Conservation (phyloP, 2,888 invertebrate genomes). For the Ornithoptera priamus region DNA sequence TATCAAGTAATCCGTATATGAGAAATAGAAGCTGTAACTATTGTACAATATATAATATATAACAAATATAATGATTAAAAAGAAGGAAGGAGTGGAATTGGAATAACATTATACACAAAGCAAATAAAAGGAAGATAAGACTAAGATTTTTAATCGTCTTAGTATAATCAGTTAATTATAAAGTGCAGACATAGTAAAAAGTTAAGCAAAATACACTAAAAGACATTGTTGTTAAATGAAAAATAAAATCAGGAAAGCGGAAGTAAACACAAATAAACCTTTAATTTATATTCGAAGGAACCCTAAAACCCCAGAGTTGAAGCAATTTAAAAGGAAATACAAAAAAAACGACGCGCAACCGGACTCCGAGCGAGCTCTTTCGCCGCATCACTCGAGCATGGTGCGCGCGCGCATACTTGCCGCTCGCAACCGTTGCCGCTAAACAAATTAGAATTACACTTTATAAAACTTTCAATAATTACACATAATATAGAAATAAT, state of each 20-base stretch:
- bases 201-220: too few relatives aligned
- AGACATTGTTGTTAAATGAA: not conserved
- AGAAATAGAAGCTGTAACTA: too few relatives aligned
- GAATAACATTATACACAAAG: too few relatives aligned
- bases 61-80: too few relatives aligned
- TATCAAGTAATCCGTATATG: too few relatives aligned
- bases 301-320: not conserved
- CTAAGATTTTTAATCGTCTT: too few relatives aligned
- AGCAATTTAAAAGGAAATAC: constrained; percentile 9
- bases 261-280: not conserved
- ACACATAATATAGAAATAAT: not conserved
- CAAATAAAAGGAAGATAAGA: too few relatives aligned
- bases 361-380: not conserved
- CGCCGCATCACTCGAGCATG: constrained; percentile 14
- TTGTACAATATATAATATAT: too few relatives aligned
- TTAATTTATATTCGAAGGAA: not conserved
- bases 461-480: not conserved
- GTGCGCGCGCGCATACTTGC: constrained; percentile 10
- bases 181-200: too few relatives aligned
- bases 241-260: not conserved
- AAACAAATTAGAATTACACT: not conserved
- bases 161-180: too few relatives aligned
- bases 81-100: too few relatives aligned
- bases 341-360: constrained; percentile 2
- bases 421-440: not conserved